A percentile compares a stretch with the other conserved stretches of the same genome.
Evolutionary conservation across 1,140 invertebrate genomes (phyloP).

Genomic region (Hirudo medicinalis): DNA sequence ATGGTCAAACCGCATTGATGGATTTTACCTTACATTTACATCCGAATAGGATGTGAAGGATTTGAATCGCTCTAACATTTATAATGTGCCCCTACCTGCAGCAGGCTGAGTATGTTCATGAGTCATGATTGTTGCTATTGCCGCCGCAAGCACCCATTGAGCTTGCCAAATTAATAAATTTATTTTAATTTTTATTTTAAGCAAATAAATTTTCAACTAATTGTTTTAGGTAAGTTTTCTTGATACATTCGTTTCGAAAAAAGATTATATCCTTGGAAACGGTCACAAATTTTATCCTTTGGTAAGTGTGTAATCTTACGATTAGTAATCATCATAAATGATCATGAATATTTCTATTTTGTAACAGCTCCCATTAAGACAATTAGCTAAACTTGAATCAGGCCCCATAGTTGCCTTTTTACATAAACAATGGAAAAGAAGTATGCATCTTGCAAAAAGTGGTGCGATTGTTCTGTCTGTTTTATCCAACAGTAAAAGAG

Average conservation of each 20-base stretch:
- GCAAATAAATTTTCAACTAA: neutral
- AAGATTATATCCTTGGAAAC: slow-evolving; percentile 6
- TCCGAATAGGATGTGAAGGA: too few species aligned
- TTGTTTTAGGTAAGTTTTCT: slow-evolving; percentile 8
- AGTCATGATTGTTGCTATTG: too few species aligned
- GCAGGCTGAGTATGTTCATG: too few species aligned
- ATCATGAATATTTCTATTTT: neutral
- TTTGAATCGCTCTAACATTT: too few species aligned
- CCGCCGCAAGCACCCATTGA: too few species aligned
- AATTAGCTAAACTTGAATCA: neutral
- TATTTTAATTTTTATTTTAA: neutral
- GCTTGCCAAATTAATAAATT: too few species aligned
- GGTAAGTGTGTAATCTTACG: neutral
- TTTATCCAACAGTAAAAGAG: slow-evolving; percentile 3
- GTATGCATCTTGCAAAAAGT: slow-evolving; percentile 6
- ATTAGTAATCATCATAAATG: neutral
- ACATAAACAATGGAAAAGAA: slow-evolving; percentile 12
- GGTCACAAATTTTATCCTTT: slow-evolving; percentile 4
- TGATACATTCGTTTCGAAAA: slow-evolving; percentile 7
- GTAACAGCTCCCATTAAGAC: neutral
- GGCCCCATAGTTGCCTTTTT: neutral
- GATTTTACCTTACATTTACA: too few species aligned
- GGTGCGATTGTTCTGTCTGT: neutral
- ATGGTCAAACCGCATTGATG: too few species aligned
- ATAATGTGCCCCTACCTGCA: too few species aligned